Conservation (phyloP, 2,113 vertebrate species). For the Pygathrix nemaeus region DNA sequence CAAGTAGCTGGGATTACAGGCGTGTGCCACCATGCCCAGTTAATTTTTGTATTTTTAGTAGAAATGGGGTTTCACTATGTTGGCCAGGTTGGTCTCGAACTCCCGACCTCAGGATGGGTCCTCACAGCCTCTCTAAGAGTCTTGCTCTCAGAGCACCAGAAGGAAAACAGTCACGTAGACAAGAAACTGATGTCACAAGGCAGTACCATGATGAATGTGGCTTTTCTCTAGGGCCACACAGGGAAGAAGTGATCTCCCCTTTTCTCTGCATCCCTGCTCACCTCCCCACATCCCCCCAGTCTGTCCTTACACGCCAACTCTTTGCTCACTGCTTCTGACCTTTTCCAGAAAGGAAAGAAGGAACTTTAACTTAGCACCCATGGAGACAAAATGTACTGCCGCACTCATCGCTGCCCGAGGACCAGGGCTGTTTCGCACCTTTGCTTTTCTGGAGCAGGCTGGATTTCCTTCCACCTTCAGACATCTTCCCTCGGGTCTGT, state of each 20-base stretch:
- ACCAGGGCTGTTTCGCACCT: not conserved
- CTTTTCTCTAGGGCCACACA: not conserved
- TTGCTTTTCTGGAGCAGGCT: not conserved
- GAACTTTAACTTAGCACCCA: no score
- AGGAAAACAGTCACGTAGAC: rapidly evolving
- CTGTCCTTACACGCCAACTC: not conserved
- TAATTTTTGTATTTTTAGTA: no score
- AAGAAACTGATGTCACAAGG: not conserved
- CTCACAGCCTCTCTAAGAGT: not conserved
- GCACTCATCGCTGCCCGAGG: not conserved
- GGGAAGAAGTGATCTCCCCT: not conserved
- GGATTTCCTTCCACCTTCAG: not conserved
- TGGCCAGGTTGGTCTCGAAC: no score
- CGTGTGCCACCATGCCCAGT: no score
- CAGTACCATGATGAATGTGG: not conserved
- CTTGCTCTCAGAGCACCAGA: not conserved
- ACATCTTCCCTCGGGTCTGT: not conserved
- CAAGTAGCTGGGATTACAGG: no score
- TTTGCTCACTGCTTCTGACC: not conserved
- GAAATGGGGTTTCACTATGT: no score
- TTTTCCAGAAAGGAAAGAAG: not conserved
- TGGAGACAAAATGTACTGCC: not conserved
- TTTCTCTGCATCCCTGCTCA: rapidly evolving
- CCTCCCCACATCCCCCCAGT: not conserved
- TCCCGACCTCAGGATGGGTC: not conserved